phyloP scores from a whole-genome alignment of 2,888 invertebrate species.

The Schizaphis graminum region DNA sequence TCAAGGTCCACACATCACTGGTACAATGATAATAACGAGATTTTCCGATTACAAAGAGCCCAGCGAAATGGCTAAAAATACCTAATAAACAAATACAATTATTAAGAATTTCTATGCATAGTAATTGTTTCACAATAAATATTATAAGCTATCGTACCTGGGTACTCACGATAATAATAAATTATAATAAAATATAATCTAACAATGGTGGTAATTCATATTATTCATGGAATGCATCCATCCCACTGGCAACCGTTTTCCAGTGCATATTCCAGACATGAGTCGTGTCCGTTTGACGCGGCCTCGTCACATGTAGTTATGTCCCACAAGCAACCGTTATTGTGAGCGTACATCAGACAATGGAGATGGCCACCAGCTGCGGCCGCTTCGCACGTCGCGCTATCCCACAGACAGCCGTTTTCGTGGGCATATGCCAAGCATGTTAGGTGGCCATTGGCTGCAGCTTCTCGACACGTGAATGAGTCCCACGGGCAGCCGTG shows the following conservation, averaged over 20 bases:
- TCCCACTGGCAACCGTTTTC: not conserved
- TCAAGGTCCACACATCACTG: not conserved
- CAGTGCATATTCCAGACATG: not conserved
- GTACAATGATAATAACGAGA: not conserved
- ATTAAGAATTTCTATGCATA: not conserved
- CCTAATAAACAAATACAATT: not conserved
- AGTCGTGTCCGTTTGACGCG: not conserved
- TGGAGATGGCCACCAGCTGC: not conserved
- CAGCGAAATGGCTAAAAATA: not conserved
- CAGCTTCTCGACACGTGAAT: not conserved
- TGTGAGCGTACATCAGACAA: not conserved
- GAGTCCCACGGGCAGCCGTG: not conserved
- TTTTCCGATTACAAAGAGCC: not conserved
- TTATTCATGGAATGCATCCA: not conserved
- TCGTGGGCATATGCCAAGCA: not conserved
- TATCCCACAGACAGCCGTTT: not conserved
- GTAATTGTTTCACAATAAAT: not conserved
- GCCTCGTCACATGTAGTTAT: not conserved
- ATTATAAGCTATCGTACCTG: not conserved
- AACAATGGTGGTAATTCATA: too few relatives aligned
- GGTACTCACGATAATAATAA: not conserved
- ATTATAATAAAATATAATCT: too few relatives aligned
- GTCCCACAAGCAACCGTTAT: not conserved
- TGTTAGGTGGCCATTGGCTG: not conserved
- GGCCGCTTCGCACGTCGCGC: not conserved